phyloP scores from a whole-genome alignment of 1,140 invertebrate species.

The Drosophila nigromelanica region DNA sequence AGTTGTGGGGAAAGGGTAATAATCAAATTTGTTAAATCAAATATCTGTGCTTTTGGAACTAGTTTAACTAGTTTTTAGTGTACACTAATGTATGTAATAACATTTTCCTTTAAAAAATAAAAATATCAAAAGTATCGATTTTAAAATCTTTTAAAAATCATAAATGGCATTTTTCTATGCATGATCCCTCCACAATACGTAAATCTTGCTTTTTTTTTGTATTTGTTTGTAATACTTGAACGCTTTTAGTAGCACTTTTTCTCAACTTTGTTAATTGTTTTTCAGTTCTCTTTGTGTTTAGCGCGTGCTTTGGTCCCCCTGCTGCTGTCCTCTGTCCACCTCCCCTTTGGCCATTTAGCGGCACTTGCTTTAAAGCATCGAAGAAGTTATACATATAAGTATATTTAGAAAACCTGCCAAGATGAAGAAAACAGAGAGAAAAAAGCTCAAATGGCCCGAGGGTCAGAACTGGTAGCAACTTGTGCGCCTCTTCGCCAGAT shows the following conservation, averaged over 20 bases:
- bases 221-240: too few relatives aligned
- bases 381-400: conserved; percentile 20
- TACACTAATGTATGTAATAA: too few relatives aligned
- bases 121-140: too few relatives aligned
- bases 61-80: too few relatives aligned
- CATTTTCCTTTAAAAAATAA: too few relatives aligned
- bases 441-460: conserved; percentile 42
- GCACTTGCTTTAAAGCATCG: conserved; percentile 71
- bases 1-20: background rate
- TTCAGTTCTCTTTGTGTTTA: conserved; percentile 55
- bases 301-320: conserved; percentile 63
- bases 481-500: conserved; percentile 68
- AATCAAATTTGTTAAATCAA: background rate
- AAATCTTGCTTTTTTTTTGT: background rate
- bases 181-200: too few relatives aligned
- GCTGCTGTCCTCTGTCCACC: conserved; percentile 25
- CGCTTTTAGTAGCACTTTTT: background rate
- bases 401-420: conserved; percentile 22
- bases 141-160: too few relatives aligned
- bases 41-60: too few relatives aligned
- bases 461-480: conserved; percentile 77
- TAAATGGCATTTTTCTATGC: too few relatives aligned
- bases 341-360: conserved; percentile 71
- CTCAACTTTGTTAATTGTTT: conserved; percentile 62
- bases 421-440: conserved; percentile 24